Conservation (phyloP, 2,113 vertebrate genomes). For the Vulpes vulpes region DNA sequence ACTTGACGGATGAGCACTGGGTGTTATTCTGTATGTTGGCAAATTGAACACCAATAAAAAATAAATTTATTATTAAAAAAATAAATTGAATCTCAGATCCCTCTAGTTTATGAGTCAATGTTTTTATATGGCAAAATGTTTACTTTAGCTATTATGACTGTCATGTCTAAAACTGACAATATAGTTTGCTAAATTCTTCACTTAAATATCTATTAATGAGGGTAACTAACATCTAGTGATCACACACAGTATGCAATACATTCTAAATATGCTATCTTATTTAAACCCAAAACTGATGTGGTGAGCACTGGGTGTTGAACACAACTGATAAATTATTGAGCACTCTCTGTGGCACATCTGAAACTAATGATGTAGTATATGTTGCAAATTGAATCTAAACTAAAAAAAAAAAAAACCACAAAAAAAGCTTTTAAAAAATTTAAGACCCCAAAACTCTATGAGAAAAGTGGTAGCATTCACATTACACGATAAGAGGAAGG, state of each 20-base stretch:
- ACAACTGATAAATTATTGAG: too few species aligned
- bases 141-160: background rate
- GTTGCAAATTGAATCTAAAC: too few species aligned
- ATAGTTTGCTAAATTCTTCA: background rate
- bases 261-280: background rate
- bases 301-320: too few species aligned
- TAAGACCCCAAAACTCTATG: background rate
- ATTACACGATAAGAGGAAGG: background rate
- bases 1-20: too few species aligned
- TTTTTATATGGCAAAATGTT: background rate
- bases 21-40: too few species aligned
- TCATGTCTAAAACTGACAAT: background rate
- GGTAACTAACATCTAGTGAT: conserved; percentile 2
- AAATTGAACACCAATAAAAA: too few species aligned
- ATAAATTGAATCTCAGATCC: background rate
- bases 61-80: too few species aligned
- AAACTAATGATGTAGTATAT: too few species aligned
- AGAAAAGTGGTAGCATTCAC: background rate
- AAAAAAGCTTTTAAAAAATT: too few species aligned
- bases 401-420: too few species aligned
- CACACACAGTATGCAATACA: background rate
- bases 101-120: background rate
- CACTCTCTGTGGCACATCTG: too few species aligned
- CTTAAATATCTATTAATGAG: background rate
- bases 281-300: background rate